Evolutionary conservation across 2,888 invertebrate genomes (phyloP), one percentile per base, ranked within the genome.

Genomic region (Papilio gigon): DNA sequence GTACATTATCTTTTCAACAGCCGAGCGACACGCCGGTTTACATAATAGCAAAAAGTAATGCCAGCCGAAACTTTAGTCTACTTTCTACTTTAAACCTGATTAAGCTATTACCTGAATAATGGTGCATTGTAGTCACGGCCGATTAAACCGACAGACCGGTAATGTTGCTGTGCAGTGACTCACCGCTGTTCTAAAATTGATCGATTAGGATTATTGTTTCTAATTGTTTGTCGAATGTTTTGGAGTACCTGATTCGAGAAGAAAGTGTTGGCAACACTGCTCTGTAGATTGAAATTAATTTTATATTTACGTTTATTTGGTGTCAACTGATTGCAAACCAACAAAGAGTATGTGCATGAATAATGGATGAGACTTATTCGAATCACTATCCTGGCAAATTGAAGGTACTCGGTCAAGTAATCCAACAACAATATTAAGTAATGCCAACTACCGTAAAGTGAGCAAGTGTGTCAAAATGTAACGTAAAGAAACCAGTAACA

Each of bases 51-150:
- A 75, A 76, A 75, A 72, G 68, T 78, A 77, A 76, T 72, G 71
- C 74, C 77, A 76, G 74, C 72, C 71, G 74, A 73, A 61, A 61
- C 53, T 65, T 61, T 69, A 73, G 79, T 77, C 78, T 74, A 84
- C 88, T 90, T 90, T 89, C 90, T 87, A 87, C 78, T 78, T 75
- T 74, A 77, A 82, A 78, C 80, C 80, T 81, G 84, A 88, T 88
- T 87, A 84, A 86, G 84, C 81, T 78, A 87, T 88, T 86, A 85
- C 76, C 77, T 78, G 79, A 83, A 85, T 86, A 86, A 82, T 84
- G 82, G 80, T 77, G 78, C 76, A 87, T 87, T 88, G 84, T 88
- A 80, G 77, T 84, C 77, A 75, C 76, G 75, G 77, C 76, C 77
- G 78, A 84, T 87, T 83, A 83, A 78, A 78, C 73, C 76, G 75